A percentile compares a stretch with the other conserved stretches of the same genome.
Evolutionary conservation across 2,113 vertebrate species (phyloP).

Genomic region (Nibea albiflora): DNA sequence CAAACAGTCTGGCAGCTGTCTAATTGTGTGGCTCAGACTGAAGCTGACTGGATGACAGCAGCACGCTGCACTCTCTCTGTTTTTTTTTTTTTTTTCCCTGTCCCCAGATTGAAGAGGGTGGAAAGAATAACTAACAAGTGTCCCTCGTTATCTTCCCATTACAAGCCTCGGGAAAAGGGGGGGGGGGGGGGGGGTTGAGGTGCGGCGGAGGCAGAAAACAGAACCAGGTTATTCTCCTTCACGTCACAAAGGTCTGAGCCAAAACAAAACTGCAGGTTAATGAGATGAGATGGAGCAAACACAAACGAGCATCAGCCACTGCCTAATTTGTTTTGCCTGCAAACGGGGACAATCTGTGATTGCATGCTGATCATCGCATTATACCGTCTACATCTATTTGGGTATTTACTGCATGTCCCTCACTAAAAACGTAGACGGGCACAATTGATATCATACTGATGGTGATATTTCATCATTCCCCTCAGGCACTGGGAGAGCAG

Average conservation of each 20-base stretch:
- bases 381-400: conserved; percentile 19
- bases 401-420: conserved; percentile 28
- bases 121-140: conserved; percentile 40
- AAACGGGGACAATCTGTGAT: conserved; percentile 18
- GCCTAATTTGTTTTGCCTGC: conserved; percentile 62
- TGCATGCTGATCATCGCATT: conserved; percentile 36
- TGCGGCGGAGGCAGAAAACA: neutral
- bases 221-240: conserved; percentile 35
- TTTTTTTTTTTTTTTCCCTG: neutral
- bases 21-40: conserved; percentile 57
- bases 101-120: neutral
- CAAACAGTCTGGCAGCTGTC: conserved; percentile 55
- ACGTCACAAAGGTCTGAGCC: conserved; percentile 38
- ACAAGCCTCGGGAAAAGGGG: conserved; percentile 7
- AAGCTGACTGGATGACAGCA: conserved; percentile 29
- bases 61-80: neutral
- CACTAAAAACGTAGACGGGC: conserved; percentile 2
- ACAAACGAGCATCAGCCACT: conserved; percentile 47
- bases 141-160: conserved; percentile 52
- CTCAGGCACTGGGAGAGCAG: conserved; percentile 30
- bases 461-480: conserved; percentile 58
- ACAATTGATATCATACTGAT: conserved; percentile 40
- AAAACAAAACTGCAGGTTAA: conserved; percentile 47
- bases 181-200: too few relatives aligned
- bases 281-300: conserved; percentile 46